Conservation (phyloP, 1,140 invertebrate genomes). For the Theocolax elegans region DNA sequence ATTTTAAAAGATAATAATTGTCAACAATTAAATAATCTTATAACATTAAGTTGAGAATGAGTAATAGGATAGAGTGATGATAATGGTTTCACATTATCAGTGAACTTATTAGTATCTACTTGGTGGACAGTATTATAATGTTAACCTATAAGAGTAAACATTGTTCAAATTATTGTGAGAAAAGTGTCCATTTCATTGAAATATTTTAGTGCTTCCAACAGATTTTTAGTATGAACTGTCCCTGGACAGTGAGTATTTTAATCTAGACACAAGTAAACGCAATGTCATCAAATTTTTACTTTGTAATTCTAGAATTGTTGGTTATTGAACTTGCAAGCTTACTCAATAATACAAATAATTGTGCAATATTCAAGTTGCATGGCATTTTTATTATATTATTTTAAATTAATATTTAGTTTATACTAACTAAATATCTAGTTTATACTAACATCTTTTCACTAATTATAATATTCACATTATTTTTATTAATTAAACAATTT, state of each 20-base stretch:
- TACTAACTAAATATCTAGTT: too few species aligned
- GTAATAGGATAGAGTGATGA: too few species aligned
- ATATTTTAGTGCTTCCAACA: neutral
- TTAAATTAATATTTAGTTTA: too few species aligned
- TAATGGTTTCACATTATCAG: too few species aligned
- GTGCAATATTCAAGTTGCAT: neutral
- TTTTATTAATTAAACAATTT: neutral
- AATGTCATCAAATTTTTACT: neutral
- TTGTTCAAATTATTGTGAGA: too few species aligned
- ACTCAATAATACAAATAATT: neutral
- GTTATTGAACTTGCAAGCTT: neutral
- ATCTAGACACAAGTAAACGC: neutral
- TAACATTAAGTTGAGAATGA: too few species aligned
- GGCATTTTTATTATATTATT: neutral
- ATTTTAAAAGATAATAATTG: too few species aligned
- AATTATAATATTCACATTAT: too few species aligned
- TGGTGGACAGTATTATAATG: neutral
- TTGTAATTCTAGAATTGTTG: neutral
- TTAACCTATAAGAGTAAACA: constrained; percentile 18
- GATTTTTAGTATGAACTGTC: constrained; percentile 21
- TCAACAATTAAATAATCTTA: too few species aligned
- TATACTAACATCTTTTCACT: too few species aligned
- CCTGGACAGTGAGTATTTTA: constrained; percentile 28
- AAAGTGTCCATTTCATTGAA: too few species aligned
- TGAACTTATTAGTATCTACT: neutral